These are phyloP conservation scores for Tangara arthus DNA, from an alignment of 2,797 vertebrate genomes.

Conservation along the genomic window DNA sequence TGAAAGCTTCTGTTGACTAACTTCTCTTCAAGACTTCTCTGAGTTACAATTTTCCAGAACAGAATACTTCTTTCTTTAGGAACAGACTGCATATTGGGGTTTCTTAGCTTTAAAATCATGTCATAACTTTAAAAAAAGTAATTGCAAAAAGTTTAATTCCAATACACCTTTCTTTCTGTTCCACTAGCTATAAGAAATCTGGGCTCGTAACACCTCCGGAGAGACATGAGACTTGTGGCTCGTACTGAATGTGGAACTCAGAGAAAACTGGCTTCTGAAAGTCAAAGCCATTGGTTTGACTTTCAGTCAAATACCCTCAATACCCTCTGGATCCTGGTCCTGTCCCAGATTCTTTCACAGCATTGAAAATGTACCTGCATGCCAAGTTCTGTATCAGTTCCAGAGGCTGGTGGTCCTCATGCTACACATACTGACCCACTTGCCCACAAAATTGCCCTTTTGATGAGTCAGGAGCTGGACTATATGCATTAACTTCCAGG, in stretches of 20 bases:
- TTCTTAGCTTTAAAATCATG: neutral
- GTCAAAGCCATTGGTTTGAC: neutral
- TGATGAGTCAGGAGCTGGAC: neutral
- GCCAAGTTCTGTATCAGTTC: neutral
- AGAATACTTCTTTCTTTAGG: neutral
- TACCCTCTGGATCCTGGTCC: neutral
- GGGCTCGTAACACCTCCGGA: neutral
- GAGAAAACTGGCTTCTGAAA: neutral
- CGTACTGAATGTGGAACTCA: fast-evolving
- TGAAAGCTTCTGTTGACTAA: neutral
- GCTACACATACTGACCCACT: neutral
- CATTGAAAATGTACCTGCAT: neutral
- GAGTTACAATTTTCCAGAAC: neutral
- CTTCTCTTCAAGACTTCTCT: neutral
- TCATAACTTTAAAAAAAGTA: neutral
- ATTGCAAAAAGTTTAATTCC: neutral
- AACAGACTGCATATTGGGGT: neutral
- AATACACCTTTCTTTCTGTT: neutral
- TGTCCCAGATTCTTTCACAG: neutral
- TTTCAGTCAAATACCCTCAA: neutral
- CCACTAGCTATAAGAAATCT: neutral
- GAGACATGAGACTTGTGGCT: neutral
- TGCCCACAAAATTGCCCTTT: neutral
- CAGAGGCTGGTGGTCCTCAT: neutral
- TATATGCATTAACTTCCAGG: neutral